A percentile compares a stretch with the other conserved stretches of the same genome.
Conservation (phyloP, 2,113 vertebrate species). For the Oreochromis tanganicae region DNA sequence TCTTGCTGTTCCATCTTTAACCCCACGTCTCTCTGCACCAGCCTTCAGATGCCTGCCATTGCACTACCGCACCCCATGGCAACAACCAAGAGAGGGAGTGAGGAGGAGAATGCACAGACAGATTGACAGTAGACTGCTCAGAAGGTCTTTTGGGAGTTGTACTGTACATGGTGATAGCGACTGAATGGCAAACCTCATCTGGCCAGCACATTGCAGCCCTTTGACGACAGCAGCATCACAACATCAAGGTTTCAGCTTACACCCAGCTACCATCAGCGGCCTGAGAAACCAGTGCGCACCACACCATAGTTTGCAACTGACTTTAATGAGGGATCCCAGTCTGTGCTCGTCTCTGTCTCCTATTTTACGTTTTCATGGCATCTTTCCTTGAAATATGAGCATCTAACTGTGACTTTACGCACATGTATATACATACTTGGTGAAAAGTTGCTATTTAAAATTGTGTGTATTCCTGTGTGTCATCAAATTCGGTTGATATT, state of each 20-base stretch:
- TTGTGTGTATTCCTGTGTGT: background rate
- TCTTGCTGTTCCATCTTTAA: background rate
- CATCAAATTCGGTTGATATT: slow-evolving; percentile 2
- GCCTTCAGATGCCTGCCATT: background rate
- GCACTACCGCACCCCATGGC: background rate
- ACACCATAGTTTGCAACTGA: background rate
- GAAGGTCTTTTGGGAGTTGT: background rate
- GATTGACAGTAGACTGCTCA: background rate
- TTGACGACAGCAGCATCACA: background rate
- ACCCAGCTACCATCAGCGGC: background rate
- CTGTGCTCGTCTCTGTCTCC: background rate
- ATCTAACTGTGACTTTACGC: background rate
- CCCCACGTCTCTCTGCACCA: background rate
- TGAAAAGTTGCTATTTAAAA: background rate
- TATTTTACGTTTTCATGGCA: background rate
- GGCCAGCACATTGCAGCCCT: slow-evolving; percentile 38
- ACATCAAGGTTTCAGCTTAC: background rate
- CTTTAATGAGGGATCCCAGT: slow-evolving; percentile 19
- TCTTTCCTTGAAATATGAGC: background rate
- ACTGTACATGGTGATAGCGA: background rate
- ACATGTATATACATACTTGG: background rate
- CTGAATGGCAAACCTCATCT: slow-evolving; percentile 32
- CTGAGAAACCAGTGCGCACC: background rate
- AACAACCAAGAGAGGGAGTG: background rate
- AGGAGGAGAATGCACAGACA: background rate